Conservation (phyloP, 2,113 vertebrate genomes). For the Machaerirhynchus nigripectus region DNA sequence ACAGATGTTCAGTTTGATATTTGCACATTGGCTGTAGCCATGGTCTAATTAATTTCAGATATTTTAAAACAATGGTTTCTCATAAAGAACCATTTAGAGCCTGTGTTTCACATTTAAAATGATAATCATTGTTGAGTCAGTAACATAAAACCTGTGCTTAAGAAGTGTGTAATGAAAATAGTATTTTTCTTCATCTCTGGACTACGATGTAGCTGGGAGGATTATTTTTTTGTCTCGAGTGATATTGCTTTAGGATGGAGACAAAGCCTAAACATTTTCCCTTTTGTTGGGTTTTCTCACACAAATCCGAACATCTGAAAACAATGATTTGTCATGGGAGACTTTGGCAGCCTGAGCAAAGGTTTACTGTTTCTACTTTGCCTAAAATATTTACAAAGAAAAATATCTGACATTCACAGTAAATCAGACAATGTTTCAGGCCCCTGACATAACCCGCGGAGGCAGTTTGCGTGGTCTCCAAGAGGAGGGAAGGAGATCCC, state of each 20-base stretch:
- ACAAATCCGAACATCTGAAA: slow-evolving; percentile 60
- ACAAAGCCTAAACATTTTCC: slow-evolving; percentile 43
- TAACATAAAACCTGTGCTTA: slow-evolving; percentile 55
- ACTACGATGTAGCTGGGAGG: not conserved
- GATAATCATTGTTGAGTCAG: slow-evolving; percentile 27
- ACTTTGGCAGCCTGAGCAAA: slow-evolving; percentile 15
- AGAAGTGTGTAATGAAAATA: slow-evolving; percentile 24
- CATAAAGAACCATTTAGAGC: slow-evolving; percentile 27
- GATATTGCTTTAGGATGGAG: not conserved
- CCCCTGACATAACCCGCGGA: not conserved
- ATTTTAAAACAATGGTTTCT: slow-evolving; percentile 54
- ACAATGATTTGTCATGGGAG: slow-evolving; percentile 57
- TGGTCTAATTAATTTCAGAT: slow-evolving; percentile 55
- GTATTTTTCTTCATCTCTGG: slow-evolving; percentile 3
- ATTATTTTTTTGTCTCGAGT: not conserved
- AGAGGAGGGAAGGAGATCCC: not conserved
- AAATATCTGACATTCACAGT: slow-evolving; percentile 20
- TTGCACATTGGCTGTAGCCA: slow-evolving; percentile 21
- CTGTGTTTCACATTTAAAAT: slow-evolving; percentile 43
- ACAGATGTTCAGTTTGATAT: slow-evolving; percentile 52
- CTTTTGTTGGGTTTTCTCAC: slow-evolving; percentile 39
- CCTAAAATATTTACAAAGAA: slow-evolving; percentile 44
- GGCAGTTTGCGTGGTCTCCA: not conserved
- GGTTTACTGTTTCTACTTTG: slow-evolving; percentile 52
- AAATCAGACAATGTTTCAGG: slow-evolving; percentile 20